phyloP scores from a whole-genome alignment of 2,888 invertebrate species.

The Geophilus truncorum region DNA sequence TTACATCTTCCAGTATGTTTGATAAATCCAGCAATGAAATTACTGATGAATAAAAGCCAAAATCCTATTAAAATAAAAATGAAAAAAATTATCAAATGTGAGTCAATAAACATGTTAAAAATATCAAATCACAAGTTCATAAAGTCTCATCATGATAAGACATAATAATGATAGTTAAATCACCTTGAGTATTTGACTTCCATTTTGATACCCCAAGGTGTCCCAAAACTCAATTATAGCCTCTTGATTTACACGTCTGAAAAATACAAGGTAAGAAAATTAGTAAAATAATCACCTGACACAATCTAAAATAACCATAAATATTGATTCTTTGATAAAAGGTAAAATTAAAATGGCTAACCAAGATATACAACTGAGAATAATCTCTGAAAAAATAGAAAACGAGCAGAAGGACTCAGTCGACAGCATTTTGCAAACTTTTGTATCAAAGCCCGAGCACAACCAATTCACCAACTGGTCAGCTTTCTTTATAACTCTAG shows the following conservation, averaged over 20 bases:
- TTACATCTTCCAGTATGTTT: conserved; percentile 32
- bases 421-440: neutral
- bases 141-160: neutral
- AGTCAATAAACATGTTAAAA: neutral
- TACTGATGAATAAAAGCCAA: conserved; percentile 32
- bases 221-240: conserved; percentile 48
- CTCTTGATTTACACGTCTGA: conserved; percentile 46
- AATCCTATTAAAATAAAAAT: conserved; percentile 31
- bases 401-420: neutral
- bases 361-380: neutral
- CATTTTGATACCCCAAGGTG: conserved; percentile 45
- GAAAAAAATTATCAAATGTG: neutral
- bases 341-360: neutral
- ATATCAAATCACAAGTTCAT: neutral
- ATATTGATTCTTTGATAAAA: neutral
- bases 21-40: conserved; percentile 34
- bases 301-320: neutral
- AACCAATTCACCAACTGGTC: conserved; percentile 15
- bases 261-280: conserved; percentile 22
- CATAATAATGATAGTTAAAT: neutral
- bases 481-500: conserved; percentile 30
- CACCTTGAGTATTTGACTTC: conserved; percentile 43
- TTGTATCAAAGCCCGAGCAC: neutral
- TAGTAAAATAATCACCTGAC: neutral
- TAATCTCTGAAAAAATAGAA: neutral